Base-by-base conservation (phyloP, 2,113 vertebrate species). In the Zapornia atra region DNA sequence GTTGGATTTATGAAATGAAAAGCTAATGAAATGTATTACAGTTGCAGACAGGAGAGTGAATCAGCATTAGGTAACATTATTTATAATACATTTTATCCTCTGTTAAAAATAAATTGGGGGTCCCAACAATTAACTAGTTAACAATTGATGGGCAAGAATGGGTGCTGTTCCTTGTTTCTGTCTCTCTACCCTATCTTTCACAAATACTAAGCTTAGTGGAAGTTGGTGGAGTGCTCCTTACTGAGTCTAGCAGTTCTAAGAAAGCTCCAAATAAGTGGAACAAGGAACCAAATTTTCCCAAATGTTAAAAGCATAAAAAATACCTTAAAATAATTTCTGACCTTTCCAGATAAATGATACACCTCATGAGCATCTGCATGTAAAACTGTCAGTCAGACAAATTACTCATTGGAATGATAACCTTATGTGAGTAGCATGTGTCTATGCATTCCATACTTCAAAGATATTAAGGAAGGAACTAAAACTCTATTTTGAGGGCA, bases 401-500 rank as follows among this genome's bases (percentile, higher is more conserved):
- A 93, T 82, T 71, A 69, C 83, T 94, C 93, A 92, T 81, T 95
- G 71, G 84, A 96, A 96, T 65, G 65, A 86, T 86, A 84, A 95
- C 51, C 91, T 97, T 88, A 83, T 76, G 94, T 88, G 69, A 97
- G 65, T 54, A 85, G 82, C 79, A 56, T 95, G 77, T 88, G 86
- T 83, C 90, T 95, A 82, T 81, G 88, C 88, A 93, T 95, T 97
- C 96, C 96, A 94, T 92, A 87, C 70, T 91, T 95, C 91, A 96
- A 95, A 96, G 95, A 86, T 86, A 87, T 83, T 95, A 96, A 93
- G 78, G 88, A 95, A 96, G 98, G 95, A 92, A 94, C 79, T 60
- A 94, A 96, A 97, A 96, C 82, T 96, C 76, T 94, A 94, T 97
- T 97, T 97, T 96, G 93, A 96, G 68, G 92, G 94, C 81, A 88